phyloP scores from a whole-genome alignment of 1,140 invertebrate species.

The Littorina saxatilis region DNA sequence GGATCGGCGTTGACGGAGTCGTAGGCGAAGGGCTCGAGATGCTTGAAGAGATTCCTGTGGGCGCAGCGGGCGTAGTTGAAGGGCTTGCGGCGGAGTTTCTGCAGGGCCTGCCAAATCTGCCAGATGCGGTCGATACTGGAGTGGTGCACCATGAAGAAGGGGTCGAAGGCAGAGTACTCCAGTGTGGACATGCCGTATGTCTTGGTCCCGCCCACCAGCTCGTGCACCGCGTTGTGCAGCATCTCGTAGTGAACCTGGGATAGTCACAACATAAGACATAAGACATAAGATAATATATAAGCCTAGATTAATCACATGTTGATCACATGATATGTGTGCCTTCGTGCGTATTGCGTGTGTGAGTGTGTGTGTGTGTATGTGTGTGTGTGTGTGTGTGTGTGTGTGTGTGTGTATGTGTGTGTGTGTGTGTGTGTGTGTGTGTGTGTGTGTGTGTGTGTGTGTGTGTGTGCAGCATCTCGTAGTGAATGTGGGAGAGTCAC shows the following conservation, averaged over 20 bases:
- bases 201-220: constrained; percentile 39
- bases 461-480: too few species aligned
- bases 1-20: constrained; percentile 34
- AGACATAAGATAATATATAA: too few species aligned
- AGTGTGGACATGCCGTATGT: constrained; percentile 43
- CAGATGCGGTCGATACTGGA: constrained; percentile 41
- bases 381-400: too few species aligned
- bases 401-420: too few species aligned
- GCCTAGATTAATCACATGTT: too few species aligned
- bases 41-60: constrained; percentile 1
- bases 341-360: too few species aligned
- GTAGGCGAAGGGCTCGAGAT: constrained; percentile 45
- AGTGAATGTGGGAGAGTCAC: too few species aligned
- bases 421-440: too few species aligned
- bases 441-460: too few species aligned
- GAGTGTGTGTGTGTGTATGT: too few species aligned
- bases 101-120: constrained; percentile 48
- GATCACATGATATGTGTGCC: too few species aligned
- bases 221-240: constrained; percentile 50
- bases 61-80: constrained; percentile 48
- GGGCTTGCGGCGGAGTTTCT: constrained; percentile 45
- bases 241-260: constrained; percentile 53
- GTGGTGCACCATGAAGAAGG: constrained; percentile 49
- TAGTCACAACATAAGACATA: too few species aligned
- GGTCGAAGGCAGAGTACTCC: constrained; percentile 55